These are phyloP conservation scores for Stigmatopora argus DNA, from an alignment of 2,113 vertebrate species.

Conservation along the genomic window DNA sequence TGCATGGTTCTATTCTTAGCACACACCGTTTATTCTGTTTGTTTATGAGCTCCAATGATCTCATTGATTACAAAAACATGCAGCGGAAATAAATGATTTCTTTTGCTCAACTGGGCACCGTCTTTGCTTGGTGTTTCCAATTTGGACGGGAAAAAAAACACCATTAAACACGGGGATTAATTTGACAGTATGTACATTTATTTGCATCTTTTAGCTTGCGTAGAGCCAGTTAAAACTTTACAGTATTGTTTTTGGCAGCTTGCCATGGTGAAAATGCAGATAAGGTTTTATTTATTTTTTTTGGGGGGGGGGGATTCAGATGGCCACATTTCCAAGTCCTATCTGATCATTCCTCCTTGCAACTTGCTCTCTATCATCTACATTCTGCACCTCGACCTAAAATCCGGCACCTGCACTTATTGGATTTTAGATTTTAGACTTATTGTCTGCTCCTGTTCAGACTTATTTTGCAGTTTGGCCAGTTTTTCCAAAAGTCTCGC, in stretches of 20 bases:
- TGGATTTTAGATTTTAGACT: background rate
- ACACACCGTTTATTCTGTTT: background rate
- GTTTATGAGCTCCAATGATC: slow-evolving; percentile 14
- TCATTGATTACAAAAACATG: slow-evolving; percentile 23
- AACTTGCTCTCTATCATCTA: background rate
- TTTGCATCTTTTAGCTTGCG: slow-evolving; percentile 25
- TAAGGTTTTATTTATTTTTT: background rate
- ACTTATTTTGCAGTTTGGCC: background rate
- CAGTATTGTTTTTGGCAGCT: slow-evolving; percentile 4
- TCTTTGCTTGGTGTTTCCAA: slow-evolving; percentile 28
- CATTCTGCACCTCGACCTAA: background rate
- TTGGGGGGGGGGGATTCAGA: background rate
- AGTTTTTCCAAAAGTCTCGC: background rate
- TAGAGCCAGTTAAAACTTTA: background rate
- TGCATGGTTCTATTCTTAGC: slow-evolving; percentile 7
- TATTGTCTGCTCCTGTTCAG: background rate
- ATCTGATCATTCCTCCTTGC: background rate
- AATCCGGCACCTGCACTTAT: background rate
- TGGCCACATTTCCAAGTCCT: background rate
- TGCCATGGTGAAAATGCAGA: slow-evolving; percentile 13
- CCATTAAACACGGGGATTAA: slow-evolving; percentile 44
- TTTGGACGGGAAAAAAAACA: slow-evolving; percentile 22
- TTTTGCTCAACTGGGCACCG: slow-evolving; percentile 14
- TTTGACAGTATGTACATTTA: slow-evolving; percentile 37
- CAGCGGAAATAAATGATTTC: slow-evolving; percentile 12